A percentile compares a stretch with the other conserved stretches of the same genome.
phyloP scores from a whole-genome alignment of 2,113 vertebrate genomes.

The Struthidea cinerea region DNA sequence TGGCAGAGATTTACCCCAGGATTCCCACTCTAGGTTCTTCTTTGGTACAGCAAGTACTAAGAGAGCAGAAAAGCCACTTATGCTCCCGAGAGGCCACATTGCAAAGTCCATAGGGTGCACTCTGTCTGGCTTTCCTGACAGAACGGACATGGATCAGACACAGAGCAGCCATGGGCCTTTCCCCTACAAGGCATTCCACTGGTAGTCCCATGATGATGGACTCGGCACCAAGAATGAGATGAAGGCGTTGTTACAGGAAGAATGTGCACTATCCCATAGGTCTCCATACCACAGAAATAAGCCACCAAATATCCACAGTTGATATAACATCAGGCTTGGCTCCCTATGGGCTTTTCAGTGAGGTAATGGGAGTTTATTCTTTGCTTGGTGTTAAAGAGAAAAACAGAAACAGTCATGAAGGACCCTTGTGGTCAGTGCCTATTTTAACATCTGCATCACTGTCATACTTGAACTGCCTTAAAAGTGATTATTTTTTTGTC shows the following conservation, averaged over 20 bases:
- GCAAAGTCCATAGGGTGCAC: neutral
- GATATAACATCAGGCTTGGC: neutral
- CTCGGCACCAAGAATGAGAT: neutral
- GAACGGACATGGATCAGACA: neutral
- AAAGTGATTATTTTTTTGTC: neutral
- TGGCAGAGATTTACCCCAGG: neutral
- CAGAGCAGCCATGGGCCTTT: neutral
- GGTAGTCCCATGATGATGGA: neutral
- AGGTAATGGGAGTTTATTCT: constrained; percentile 10
- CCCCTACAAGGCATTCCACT: neutral
- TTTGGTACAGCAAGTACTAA: neutral
- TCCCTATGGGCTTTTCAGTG: neutral
- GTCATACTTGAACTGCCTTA: constrained; percentile 14
- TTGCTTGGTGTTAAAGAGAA: neutral
- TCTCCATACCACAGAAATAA: neutral
- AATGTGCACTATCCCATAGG: neutral
- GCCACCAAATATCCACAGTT: neutral
- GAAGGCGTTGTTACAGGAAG: neutral
- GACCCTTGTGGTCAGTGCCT: neutral
- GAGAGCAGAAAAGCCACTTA: neutral
- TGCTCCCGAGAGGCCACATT: neutral
- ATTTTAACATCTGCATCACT: constrained; percentile 16
- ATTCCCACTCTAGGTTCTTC: neutral
- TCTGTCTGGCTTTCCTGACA: neutral
- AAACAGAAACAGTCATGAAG: neutral